Percentiles rank a stretch among this genome's conserved stretches.
Conservation (phyloP, 2,113 vertebrate species). For the Ceyx cyanopectus region DNA sequence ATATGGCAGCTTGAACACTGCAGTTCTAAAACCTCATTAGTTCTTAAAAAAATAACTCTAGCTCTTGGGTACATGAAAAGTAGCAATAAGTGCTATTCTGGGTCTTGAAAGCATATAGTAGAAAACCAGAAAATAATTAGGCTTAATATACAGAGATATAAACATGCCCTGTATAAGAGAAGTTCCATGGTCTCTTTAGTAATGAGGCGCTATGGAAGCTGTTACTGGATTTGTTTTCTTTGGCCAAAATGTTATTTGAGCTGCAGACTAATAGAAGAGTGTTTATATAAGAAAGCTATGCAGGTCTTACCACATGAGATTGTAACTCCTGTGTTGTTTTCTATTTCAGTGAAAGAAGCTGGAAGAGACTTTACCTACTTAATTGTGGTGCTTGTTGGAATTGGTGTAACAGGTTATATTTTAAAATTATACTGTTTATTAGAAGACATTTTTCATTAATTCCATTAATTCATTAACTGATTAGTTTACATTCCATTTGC, state of each 20-base stretch:
- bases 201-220: background rate
- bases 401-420: slow-evolving; percentile 89
- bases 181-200: background rate
- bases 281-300: background rate
- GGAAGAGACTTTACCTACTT: slow-evolving; percentile 93
- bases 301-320: background rate
- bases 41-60: background rate
- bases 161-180: background rate
- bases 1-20: background rate
- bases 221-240: background rate
- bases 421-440: background rate
- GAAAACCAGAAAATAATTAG: background rate
- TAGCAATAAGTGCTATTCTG: background rate
- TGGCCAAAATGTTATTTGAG: background rate
- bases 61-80: background rate
- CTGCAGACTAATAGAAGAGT: background rate
- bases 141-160: background rate
- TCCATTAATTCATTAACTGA: background rate
- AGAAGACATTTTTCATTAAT: background rate
- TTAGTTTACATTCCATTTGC: background rate
- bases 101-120: background rate
- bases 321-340: slow-evolving; percentile 6
- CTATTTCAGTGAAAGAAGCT: slow-evolving; percentile 88
- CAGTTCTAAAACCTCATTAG: background rate
- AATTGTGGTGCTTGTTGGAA: slow-evolving; percentile 89